Base-by-base conservation (phyloP, 2,113 vertebrate genomes). In the Hiodon tergisus region DNA sequence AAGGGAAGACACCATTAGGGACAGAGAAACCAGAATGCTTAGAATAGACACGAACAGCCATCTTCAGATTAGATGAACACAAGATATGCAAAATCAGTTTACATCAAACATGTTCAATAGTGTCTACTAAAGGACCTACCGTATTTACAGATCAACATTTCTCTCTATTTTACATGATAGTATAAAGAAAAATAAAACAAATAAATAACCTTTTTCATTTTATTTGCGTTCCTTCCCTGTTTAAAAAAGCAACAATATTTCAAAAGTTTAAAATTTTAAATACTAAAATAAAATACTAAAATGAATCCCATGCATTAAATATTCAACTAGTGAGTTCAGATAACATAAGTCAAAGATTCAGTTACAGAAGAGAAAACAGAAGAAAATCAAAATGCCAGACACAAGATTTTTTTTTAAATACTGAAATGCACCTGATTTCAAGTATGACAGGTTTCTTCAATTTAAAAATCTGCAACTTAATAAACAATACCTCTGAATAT, bases 361-460 rank as follows among this genome's bases (percentile, higher is more conserved):
- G 72, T 73, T 53, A 76, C 14, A 81, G 77, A 84, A 69, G 72
- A 77, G 75, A 71, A 66, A 71, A 72, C 58, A 80, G 73, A 73
- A 76, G 73, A 17, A 72, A 70, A 80, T 48, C 67, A 66, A 89
- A 90, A 86, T 81, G 90, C 91, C 92, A 89, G 89, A 89, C 87
- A 92, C 88, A 91, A 93, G 83, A 91, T 90, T 91, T 92, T 93
- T 31, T 31, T 92, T 90, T 94, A 93, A 93, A 93, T 93, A 94
- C 93, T 92, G 90, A 90, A 93, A 94, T 89, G 89, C 91, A 96
- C 94, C 94, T 94, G 93, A 95, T 94, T 96, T 96, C 94, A 97
- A 97, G 95, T 96, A 95, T 95, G 92, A 94, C 88, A 82, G 81
- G 90, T 94, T 94, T 93, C 92, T 93, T 92, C 89, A 90, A 91